Evolutionary conservation across 2,113 vertebrate genomes (phyloP), one percentile per base, ranked within the genome.

Genomic region (Nannobrachium achirus): DNA sequence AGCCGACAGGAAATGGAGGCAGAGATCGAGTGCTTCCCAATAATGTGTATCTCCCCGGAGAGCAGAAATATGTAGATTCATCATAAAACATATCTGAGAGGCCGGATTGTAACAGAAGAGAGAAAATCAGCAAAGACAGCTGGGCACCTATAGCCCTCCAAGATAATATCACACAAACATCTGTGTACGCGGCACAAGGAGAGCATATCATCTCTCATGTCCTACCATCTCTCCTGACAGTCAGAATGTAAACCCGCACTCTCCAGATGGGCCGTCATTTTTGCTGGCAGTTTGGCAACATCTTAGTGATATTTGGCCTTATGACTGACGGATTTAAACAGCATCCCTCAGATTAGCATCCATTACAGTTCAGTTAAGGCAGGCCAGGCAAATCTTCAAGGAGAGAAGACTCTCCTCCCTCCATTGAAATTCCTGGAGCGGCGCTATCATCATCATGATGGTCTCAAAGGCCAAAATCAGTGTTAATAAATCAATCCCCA

Each of bases 1-100:
- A 78, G 69, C 39, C 69, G 72, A 82, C 85, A 92, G 89, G 92
- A 91, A 89, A 79, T 88, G 83, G 85, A 89, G 79, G 75, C 78
- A 80, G 84, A 84, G 82, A 89, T 86, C 58, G 83, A 89, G 83
- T 78, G 82, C 89, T 86, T 88, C 86, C 80, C 86, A 84, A 86
- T 86, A 87, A 87, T 72, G 75, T 75, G 77, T 73, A 67, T 71
- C 75, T 66, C 85, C 73, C 76, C 15, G 19, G 84, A 81, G 81
- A 82, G 10, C 1, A 46, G 56, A 86, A 85, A 89, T 83, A 89
- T 86, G 88, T 84, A 87, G 82, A 91, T 89, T 89, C 89, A 90
- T 89, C 87, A 88, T 80, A 83, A 88, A 85, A 75, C 76, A 78
- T 76, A 65, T 89, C 71, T 55, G 65, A 81, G 80, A 62, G 70